These are phyloP conservation scores for Sipha flava DNA, from an alignment of 1,140 invertebrate species.

Conservation along the genomic window DNA sequence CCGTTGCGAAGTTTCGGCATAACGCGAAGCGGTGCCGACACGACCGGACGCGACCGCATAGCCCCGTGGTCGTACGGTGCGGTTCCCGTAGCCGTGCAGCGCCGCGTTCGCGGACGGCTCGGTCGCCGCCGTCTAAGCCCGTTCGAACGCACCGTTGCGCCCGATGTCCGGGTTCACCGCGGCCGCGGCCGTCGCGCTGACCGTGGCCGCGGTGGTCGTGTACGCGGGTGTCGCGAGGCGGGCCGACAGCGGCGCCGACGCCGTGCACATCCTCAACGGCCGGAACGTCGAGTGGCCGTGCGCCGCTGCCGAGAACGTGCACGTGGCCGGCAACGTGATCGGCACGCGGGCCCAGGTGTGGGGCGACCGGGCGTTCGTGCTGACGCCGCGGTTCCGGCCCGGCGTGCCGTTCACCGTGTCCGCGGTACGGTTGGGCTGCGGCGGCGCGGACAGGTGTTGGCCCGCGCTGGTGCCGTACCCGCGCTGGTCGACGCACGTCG, in stretches of 20 bases:
- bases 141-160: background rate
- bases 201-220: background rate
- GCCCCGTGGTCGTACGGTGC: too few relatives aligned
- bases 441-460: slow-evolving; percentile 41
- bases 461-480: slow-evolving; percentile 51
- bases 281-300: slow-evolving; percentile 51
- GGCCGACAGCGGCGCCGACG: background rate
- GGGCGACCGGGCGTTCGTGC: slow-evolving; percentile 50
- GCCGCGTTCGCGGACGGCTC: too few relatives aligned
- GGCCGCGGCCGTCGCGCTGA: background rate
- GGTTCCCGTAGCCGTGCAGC: too few relatives aligned
- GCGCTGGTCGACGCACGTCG: slow-evolving; percentile 54
- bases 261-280: slow-evolving; percentile 43
- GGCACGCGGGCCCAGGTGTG: slow-evolving; percentile 53
- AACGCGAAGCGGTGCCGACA: too few relatives aligned
- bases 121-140: background rate
- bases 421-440: slow-evolving; percentile 44
- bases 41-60: too few relatives aligned
- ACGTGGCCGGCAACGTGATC: slow-evolving; percentile 52
- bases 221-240: background rate
- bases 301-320: slow-evolving; percentile 51
- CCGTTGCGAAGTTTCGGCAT: too few relatives aligned
- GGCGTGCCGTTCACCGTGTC: slow-evolving; percentile 56
- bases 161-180: background rate
- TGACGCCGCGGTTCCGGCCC: slow-evolving; percentile 50